phyloP scores from a whole-genome alignment of 2,888 invertebrate species.

The Zygaena filipendulae region DNA sequence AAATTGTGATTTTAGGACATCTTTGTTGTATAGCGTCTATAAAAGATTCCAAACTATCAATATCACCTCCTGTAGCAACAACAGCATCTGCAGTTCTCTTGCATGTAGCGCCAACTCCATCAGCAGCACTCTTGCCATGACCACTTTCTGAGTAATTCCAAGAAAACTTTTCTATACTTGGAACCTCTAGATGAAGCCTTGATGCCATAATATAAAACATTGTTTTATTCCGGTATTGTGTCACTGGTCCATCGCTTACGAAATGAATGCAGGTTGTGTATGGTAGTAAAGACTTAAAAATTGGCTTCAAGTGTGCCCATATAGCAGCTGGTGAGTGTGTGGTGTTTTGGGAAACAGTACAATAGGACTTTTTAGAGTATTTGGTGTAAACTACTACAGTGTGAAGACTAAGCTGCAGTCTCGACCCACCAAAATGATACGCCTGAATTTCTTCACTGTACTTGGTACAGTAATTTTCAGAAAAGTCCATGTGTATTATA shows the following conservation, averaged over 20 bases:
- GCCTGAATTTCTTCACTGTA: constrained; percentile 26
- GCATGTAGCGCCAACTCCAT: no score
- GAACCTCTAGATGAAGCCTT: no score
- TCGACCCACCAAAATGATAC: constrained; percentile 30
- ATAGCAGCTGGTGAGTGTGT: constrained; percentile 28
- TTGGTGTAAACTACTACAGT: constrained; percentile 27
- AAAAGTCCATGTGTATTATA: constrained; percentile 22
- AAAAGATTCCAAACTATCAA: no score
- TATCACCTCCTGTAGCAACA: no score
- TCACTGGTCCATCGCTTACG: constrained; percentile 28
- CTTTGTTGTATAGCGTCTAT: no score
- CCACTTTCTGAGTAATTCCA: no score
- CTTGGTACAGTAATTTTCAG: no score
- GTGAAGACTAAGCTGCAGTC: constrained; percentile 27
- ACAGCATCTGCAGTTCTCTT: no score
- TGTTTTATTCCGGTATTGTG: constrained; percentile 23
- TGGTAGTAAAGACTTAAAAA: constrained; percentile 16
- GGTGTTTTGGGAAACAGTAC: constrained; percentile 23
- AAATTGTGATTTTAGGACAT: no score
- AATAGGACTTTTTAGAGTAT: constrained; percentile 14
- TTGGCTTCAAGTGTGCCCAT: constrained; percentile 30
- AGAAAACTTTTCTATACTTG: no score
- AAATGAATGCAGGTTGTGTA: constrained; percentile 22
- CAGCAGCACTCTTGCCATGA: no score
- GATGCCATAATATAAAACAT: no score